Percentiles rank a stretch among this genome's conserved stretches.
Conservation (phyloP, 2,797 vertebrate genomes). For the Sebastolobus altivelis region DNA sequence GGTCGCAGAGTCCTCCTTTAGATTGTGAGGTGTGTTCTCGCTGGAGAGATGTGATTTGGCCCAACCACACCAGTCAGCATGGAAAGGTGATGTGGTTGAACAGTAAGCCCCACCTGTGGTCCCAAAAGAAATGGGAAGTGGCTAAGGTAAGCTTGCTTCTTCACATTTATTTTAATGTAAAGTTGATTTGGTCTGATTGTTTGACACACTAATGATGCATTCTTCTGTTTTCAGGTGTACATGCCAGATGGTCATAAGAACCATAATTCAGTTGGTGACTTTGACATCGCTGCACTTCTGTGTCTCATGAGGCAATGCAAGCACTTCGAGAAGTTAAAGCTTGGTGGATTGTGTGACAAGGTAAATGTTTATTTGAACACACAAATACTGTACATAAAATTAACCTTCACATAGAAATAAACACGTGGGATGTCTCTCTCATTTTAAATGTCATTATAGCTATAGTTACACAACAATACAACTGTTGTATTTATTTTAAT, state of each 20-base stretch:
- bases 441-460: too few relatives aligned
- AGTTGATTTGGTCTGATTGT: neutral
- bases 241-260: neutral
- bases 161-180: too few relatives aligned
- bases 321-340: neutral
- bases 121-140: conserved; percentile 72
- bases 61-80: neutral
- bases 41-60: neutral
- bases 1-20: neutral
- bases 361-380: neutral
- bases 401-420: neutral
- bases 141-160: conserved; percentile 65
- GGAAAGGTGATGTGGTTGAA: conserved; percentile 52
- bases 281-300: neutral
- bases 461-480: too few relatives aligned
- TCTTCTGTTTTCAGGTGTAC: neutral
- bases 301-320: neutral
- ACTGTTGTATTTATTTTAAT: too few relatives aligned
- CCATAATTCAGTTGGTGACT: neutral
- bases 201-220: neutral
- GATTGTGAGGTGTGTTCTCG: neutral
- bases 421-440: too few relatives aligned
- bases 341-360: neutral
- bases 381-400: neutral
- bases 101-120: conserved; percentile 57